Base-by-base conservation (phyloP, 2,797 vertebrate genomes). In the Catamblyrhynchus diadema region DNA sequence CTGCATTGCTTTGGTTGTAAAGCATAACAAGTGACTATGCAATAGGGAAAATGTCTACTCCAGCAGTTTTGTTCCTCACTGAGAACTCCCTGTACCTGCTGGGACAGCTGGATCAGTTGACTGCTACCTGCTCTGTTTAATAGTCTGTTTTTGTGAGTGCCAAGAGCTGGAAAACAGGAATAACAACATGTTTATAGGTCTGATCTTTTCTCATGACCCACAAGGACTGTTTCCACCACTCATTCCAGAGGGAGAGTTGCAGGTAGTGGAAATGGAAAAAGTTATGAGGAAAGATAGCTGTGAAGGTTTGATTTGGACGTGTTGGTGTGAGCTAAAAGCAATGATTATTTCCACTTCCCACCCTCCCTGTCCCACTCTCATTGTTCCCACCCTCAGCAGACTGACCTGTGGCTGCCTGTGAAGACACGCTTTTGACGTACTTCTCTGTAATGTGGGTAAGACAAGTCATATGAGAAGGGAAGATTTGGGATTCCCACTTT, bases 121-220 rank as follows among this genome's bases (percentile, higher is more conserved):
- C 75, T 90, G 60, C 69, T 91, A 91, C 81, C 86, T 92, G 65
- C 44, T 88, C 41, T 86, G 25, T 95, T 95, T 92, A 85, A 86
- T 91, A 10, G 45, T 83, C 88, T 95, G 71, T 53, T 96, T 96
- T 96, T 91, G 60, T 71, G 87, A 90, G 53, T 59, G 80, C 74
- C 4, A 12, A 54, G 51, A 92, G 87, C 61, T 93, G 86, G 88
- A 94, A 95, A 97, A 96, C 87, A 90, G 95, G 95, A 95, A 96
- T 54, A 90, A 77, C 94, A 94, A 82, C 93, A 94, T 88, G 77
- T 95, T 96, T 97, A 93, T 95, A 92, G 78, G 81, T 88, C 65
- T 95, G 82, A 95, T 96, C 83, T 85, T 96, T 96, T 97, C 95
- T 95, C 95, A 96, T 23, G 96, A 97, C 96, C 96, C 93, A 93